phyloP scores from a whole-genome alignment of 1,140 invertebrate species.

The Penaeus chinensis region DNA sequence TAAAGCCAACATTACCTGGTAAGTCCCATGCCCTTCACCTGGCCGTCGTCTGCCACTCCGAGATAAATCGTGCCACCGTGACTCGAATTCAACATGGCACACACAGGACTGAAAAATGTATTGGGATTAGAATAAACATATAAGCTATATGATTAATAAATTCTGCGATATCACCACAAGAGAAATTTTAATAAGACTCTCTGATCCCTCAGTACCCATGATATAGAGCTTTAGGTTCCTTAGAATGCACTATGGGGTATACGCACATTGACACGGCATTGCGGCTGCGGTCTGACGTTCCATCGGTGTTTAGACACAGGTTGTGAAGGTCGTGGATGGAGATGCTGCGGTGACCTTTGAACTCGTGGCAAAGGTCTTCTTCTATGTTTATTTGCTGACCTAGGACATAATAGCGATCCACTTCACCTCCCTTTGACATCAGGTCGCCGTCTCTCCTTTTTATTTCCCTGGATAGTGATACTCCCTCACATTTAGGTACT shows the following conservation, averaged over 20 bases:
- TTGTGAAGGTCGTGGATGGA: constrained; percentile 45
- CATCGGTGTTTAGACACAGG: background rate
- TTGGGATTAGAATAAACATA: background rate
- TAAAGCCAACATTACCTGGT: constrained; percentile 48
- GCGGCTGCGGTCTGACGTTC: background rate
- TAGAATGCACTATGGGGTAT: background rate
- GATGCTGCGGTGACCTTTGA: constrained; percentile 55
- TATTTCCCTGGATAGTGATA: too few species aligned
- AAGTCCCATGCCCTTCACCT: constrained; percentile 66
- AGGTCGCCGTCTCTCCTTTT: too few species aligned
- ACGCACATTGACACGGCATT: constrained; percentile 35
- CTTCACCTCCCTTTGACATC: too few species aligned
- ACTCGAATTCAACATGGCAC: constrained; percentile 67
- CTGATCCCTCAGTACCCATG: too few species aligned
- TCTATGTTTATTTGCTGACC: constrained; percentile 20
- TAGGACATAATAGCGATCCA: constrained; percentile 24
- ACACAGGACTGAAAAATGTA: background rate
- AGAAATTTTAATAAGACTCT: too few species aligned
- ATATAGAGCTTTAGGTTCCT: too few species aligned
- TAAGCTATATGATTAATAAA: too few species aligned
- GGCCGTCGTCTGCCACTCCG: constrained; percentile 67
- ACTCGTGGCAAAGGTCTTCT: constrained; percentile 49
- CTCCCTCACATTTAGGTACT: too few species aligned
- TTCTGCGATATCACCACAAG: too few species aligned
- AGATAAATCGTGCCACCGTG: constrained; percentile 68